Evolutionary conservation across 2,888 invertebrate genomes (phyloP), one percentile per base, ranked within the genome.

Genomic region (Encarsia formosa): DNA sequence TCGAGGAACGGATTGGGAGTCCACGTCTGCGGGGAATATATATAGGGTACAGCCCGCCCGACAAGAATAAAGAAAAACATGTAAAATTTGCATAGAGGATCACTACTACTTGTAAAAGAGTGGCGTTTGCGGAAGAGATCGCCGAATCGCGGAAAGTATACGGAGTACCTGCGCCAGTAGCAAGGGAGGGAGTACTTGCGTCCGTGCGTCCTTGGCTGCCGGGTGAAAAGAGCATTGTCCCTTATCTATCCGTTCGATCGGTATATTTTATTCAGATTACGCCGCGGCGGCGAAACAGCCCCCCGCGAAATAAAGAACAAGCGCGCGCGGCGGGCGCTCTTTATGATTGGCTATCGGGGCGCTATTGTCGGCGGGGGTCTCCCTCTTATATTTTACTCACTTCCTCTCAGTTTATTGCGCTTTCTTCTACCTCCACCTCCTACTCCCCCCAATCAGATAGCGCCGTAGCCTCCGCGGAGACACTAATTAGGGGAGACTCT

Each of bases 191-290:
- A 49, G 44, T 18, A 38, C 38, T 8, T 13, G 22, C 19, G 19
- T 23, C 39, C 16, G 20, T 11, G 20, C 51, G 45, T 11, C 40
- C 46, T 51, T 47, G 41, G 49, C 48, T 61, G 60, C 63, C 59
- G 65, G 63, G 59, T 72, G 67, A 72, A 72, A 73, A 71, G 70
- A 70, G 70, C 72, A 73, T 73, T 73, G 73, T 73, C 68, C 72
- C 67, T 73, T 73, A 73, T 73, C 72, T 73, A 72, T 71, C 68
- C 71, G 71, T 70, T 68, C 68, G 66, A 72, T 73, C 71, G n/a
- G 71, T 69, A 70, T 71, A 71, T 70, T 72, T 73, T 71, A 73
- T 73, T 72, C 70, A 70, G 68, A 71, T 72, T 70, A 64, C 67
- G 62, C 63, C 39, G 39, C 23, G 23, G 63, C 61, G 22, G 15